A percentile compares a stretch with the other conserved stretches of the same genome.
phyloP scores from a whole-genome alignment of 2,888 invertebrate species.

The Synanthedon formicaeformis region DNA sequence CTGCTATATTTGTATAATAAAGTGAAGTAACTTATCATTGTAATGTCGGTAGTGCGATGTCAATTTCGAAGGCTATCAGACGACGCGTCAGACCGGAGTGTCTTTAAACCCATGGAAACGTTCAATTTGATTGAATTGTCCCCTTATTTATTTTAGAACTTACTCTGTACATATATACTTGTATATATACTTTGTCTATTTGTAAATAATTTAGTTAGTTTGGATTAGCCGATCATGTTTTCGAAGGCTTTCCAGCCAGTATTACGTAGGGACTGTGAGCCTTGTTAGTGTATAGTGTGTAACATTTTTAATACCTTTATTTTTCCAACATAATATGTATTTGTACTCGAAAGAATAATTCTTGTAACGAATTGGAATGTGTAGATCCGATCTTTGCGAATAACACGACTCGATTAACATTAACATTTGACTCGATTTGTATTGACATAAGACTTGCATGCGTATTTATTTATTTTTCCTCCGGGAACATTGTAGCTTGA shows the following conservation, averaged over 20 bases:
- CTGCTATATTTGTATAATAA: constrained; percentile 80
- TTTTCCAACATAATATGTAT: background rate
- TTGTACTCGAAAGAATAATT: background rate
- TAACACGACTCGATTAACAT: too few species aligned
- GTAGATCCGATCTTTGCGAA: background rate
- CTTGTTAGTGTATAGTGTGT: constrained; percentile 21
- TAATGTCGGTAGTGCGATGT: constrained; percentile 58
- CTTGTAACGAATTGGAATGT: background rate
- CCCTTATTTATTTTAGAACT: constrained; percentile 61
- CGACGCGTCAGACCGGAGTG: constrained; percentile 20
- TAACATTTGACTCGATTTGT: background rate
- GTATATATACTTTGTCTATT: constrained; percentile 46
- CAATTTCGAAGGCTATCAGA: constrained; percentile 69
- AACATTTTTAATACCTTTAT: background rate
- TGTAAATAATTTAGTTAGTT: constrained; percentile 49
- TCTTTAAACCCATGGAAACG: constrained; percentile 44
- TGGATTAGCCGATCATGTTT: constrained; percentile 26
- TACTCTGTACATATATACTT: constrained; percentile 51
- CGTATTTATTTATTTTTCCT: background rate
- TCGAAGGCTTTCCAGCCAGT: constrained; percentile 49
- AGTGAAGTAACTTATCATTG: constrained; percentile 69
- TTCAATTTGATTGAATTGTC: constrained; percentile 65
- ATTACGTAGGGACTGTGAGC: constrained; percentile 52
- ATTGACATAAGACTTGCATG: background rate
- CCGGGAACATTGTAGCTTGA: background rate